Evolutionary conservation across 1,140 invertebrate species (phyloP), one percentile per base, ranked within the genome.

Genomic region (Dendroctonus valens): DNA sequence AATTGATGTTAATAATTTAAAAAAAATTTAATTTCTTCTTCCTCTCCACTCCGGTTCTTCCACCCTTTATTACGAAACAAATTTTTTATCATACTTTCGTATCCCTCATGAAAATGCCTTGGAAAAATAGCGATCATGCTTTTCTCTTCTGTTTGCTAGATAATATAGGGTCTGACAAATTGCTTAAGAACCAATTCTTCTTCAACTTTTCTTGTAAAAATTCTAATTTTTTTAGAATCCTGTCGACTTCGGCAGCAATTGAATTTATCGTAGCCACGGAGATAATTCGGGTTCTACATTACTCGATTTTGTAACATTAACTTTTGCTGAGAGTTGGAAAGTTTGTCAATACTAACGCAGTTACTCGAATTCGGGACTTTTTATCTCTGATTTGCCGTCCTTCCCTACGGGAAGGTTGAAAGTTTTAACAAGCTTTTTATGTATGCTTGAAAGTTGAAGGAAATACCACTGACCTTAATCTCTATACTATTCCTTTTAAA

Each of bases 261-360:
- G 41, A 58, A 38, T 44, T 58, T 38, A 58, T 58, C 55, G 12
- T 42, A 41, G 26, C 41, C 12, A 58, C 42, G 55, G 7, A 44
- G 26, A 38, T 46, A 14, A 58, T 58, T 58, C 55, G n/a, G 41
- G 7, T 54, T 58, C 53, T 52, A 39, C 53, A 55, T 39, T 55
- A 55, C 41, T 55, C 53, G 53, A 55, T 39, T 55, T 58, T 42
- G 12, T 42, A 38, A 58, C 55, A 58, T 58, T 58, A 58, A 58
- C 55, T 44, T 58, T 58, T 26, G 15, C 55, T 26, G 40, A 58
- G 46, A 46, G 55, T 58, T 58, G 41, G 15, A 58, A 58, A 58
- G 55, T 58, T 58, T 58, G 55, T 58, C 55, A 58, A 44, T 58
- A 58, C 55, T 42, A 58, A 55, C 53, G 26, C 26, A 55, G 53